Percentiles rank a stretch among this genome's conserved stretches.
Conservation (phyloP, 2,797 vertebrate species). For the Pempheris klunzingeri region DNA sequence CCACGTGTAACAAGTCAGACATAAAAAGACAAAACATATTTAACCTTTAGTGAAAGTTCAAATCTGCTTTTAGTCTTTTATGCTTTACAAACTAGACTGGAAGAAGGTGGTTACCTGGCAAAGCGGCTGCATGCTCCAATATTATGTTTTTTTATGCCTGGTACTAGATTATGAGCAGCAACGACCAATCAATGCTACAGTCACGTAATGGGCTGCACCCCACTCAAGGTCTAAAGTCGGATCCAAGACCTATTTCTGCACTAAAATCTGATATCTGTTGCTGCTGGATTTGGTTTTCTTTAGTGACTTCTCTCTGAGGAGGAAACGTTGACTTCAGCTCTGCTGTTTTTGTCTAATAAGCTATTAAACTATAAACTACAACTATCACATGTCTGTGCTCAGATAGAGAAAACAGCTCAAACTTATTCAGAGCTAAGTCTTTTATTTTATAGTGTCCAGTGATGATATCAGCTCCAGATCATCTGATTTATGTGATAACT, state of each 20-base stretch:
- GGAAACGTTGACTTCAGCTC: neutral
- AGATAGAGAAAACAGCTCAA: neutral
- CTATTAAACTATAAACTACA: too few relatives aligned
- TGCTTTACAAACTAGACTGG: neutral
- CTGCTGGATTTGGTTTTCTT: neutral
- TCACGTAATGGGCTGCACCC: conserved; percentile 5
- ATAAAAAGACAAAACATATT: conserved; percentile 17
- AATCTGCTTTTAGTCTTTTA: neutral
- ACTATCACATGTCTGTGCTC: neutral
- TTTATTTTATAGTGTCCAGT: neutral
- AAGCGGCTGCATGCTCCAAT: neutral
- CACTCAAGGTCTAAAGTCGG: neutral
- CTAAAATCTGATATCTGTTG: conserved; percentile 9
- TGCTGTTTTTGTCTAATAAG: neutral
- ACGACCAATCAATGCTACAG: neutral
- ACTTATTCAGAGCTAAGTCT: neutral
- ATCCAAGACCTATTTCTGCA: neutral
- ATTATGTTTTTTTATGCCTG: conserved; percentile 5
- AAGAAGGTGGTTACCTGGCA: neutral
- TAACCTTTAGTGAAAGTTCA: neutral
- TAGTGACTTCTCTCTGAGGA: neutral
- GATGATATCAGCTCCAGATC: neutral
- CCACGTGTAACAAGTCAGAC: conserved; percentile 12
- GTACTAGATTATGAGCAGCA: neutral
- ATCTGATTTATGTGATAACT: neutral